These are phyloP conservation scores for Enteromius viviparus DNA, from an alignment of 2,797 vertebrate species.

Conservation along the genomic window DNA sequence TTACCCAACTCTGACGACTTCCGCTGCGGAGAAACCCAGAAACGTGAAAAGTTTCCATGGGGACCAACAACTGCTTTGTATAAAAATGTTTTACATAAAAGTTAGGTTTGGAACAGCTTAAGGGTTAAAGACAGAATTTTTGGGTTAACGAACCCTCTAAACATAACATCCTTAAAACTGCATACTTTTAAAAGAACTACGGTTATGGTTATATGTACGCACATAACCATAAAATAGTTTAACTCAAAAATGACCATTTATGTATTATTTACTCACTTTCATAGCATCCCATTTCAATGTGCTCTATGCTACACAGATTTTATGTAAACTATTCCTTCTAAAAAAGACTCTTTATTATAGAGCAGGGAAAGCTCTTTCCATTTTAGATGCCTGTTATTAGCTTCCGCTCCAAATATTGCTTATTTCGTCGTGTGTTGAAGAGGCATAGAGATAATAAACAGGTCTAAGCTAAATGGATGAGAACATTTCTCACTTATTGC, in stretches of 20 bases:
- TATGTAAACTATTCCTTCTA: neutral
- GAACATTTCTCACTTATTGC: slow-evolving; percentile 32
- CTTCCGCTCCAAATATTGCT: slow-evolving; percentile 1
- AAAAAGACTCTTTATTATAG: neutral
- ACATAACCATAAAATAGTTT: neutral
- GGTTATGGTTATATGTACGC: too few relatives aligned
- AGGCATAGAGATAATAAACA: slow-evolving; percentile 22
- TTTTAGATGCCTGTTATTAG: slow-evolving; percentile 27
- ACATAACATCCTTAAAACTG: neutral
- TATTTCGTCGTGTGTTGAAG: neutral
- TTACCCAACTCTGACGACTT: too few relatives aligned
- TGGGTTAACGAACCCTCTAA: neutral
- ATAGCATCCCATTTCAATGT: neutral
- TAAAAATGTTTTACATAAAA: too few relatives aligned
- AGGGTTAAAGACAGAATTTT: neutral
- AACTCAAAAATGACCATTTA: neutral
- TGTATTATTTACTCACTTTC: neutral
- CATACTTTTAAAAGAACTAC: neutral
- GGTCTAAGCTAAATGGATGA: slow-evolving; percentile 32
- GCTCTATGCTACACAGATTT: neutral
- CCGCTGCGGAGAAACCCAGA: too few relatives aligned
- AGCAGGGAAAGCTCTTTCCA: slow-evolving; percentile 1
- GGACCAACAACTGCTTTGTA: neutral
- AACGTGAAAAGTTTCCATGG: neutral
- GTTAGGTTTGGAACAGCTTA: too few relatives aligned